Base-by-base conservation (phyloP, 2,888 invertebrate genomes). In the Strigamia transsilvanica region DNA sequence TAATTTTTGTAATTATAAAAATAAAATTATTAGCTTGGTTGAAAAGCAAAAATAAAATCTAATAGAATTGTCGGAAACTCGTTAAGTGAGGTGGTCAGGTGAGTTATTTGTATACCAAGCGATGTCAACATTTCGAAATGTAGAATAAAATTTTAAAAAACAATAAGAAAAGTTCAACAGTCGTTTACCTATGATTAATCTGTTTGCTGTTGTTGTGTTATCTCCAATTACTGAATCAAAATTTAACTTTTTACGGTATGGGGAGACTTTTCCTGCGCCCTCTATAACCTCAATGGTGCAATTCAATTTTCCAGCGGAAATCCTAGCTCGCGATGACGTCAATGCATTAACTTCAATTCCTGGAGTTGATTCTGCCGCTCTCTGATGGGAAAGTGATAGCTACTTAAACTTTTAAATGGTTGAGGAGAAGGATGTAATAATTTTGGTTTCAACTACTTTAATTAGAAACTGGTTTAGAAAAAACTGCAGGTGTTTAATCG, bases 251-350 rank as follows among this genome's bases (percentile, higher is more conserved):
- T 61, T 61, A 61, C 61, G 61, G 21, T 61, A 46, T 10, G 46
- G 46, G 21, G 18, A 2, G 3, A 18, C n/a, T 61, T 61, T 61
- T 61, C 23, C 21, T 23, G 61, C 61, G 61, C 61, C 61, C 61
- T 61, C 61, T 61, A 13, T n/a, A 61, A 61, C 21, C 21, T 61
- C 61, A 61, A 23, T 61, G 5, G 61, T 61, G 61, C 23, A 61
- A 61, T 61, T 61, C 61, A 61, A 61, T 61, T 61, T 61, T 61
- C 61, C 61, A 61, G 61, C 61, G 61, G 61, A 61, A 61, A 61
- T 61, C 61, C 61, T 61, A 61, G 61, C 1, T 18, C 5, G 10
- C 18, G 18, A 61, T 61, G 61, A 61, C 61, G 61, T 61, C 61
- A 61, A 61, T 61, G 18, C 21, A 9, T 23, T 18, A 61, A 61